A percentile compares a stretch with the other conserved stretches of the same genome.
These are phyloP conservation scores for Platycheirus albimanus DNA, from an alignment of 2,888 invertebrate species.

Conservation along the genomic window DNA sequence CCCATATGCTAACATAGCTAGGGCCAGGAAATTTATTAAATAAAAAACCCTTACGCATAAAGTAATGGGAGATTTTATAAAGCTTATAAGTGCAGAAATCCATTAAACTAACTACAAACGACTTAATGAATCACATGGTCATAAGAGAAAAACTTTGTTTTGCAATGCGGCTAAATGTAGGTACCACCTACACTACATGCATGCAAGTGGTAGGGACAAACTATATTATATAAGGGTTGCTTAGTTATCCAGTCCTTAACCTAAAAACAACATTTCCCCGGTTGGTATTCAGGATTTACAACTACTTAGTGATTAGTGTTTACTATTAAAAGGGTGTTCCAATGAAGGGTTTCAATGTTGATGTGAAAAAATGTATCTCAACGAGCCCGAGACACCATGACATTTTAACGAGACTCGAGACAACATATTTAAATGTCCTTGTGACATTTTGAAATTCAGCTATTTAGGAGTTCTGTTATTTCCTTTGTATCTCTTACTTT, in stretches of 20 bases:
- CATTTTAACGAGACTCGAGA: too few relatives aligned
- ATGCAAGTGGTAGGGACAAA: background rate
- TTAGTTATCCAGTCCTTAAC: conserved; percentile 41
- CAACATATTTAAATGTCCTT: too few relatives aligned
- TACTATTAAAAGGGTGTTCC: too few relatives aligned
- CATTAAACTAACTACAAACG: conserved; percentile 28
- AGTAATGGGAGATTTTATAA: background rate
- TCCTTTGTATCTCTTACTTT: too few relatives aligned
- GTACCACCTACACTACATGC: background rate
- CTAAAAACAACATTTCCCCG: conserved; percentile 53
- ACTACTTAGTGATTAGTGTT: conserved; percentile 18
- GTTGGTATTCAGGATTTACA: conserved; percentile 46
- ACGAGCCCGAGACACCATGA: too few relatives aligned
- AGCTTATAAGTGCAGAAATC: conserved; percentile 35
- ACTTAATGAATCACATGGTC: conserved; percentile 7
- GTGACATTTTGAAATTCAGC: too few relatives aligned
- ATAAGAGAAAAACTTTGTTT: background rate
- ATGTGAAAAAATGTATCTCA: too few relatives aligned
- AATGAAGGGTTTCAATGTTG: too few relatives aligned
- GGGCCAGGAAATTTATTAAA: conserved; percentile 23
- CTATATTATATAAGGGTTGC: background rate
- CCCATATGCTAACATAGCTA: too few relatives aligned
- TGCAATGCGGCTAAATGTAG: background rate
- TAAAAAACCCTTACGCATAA: background rate
- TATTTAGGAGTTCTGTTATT: too few relatives aligned